A percentile compares a stretch with the other conserved stretches of the same genome.
Conservation (phyloP, 2,888 invertebrate genomes). For the Chrysolina americana region DNA sequence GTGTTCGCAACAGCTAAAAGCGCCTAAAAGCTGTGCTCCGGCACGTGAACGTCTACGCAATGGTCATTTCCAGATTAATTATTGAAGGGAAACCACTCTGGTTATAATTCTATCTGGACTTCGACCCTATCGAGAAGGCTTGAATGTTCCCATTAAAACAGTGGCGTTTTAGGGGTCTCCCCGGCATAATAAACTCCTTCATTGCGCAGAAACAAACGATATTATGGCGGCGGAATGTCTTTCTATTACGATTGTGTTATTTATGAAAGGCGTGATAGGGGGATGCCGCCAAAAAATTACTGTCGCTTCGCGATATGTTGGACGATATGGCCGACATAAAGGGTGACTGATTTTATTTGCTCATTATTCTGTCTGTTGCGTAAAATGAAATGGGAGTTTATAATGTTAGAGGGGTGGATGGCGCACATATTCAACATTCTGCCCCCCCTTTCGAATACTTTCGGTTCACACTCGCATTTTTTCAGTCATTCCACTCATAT, state of each 20-base stretch:
- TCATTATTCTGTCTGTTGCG: neutral
- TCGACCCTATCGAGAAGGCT: neutral
- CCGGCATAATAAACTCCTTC: neutral
- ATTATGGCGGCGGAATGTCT: constrained; percentile 37
- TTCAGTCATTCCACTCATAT: no score
- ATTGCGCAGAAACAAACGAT: neutral
- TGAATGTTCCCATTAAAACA: constrained; percentile 20
- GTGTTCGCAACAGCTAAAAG: constrained; percentile 1
- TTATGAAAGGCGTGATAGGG: neutral
- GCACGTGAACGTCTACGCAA: constrained; percentile 36
- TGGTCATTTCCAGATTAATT: constrained; percentile 41
- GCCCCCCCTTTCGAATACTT: no score
- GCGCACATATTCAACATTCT: no score
- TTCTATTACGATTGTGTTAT: constrained; percentile 5
- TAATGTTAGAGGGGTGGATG: neutral
- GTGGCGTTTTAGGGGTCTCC: constrained; percentile 3
- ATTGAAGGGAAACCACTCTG: constrained; percentile 36
- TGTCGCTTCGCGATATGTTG: neutral
- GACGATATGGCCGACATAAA: neutral
- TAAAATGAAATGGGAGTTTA: no score
- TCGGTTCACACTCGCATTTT: no score
- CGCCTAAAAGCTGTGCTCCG: constrained; percentile 1
- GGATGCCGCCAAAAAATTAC: neutral
- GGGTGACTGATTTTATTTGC: constrained; percentile 3
- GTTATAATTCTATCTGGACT: constrained; percentile 36